Evolutionary conservation across 2,797 vertebrate species (phyloP).

Genomic region (Pangasius sanitwongsei): DNA sequence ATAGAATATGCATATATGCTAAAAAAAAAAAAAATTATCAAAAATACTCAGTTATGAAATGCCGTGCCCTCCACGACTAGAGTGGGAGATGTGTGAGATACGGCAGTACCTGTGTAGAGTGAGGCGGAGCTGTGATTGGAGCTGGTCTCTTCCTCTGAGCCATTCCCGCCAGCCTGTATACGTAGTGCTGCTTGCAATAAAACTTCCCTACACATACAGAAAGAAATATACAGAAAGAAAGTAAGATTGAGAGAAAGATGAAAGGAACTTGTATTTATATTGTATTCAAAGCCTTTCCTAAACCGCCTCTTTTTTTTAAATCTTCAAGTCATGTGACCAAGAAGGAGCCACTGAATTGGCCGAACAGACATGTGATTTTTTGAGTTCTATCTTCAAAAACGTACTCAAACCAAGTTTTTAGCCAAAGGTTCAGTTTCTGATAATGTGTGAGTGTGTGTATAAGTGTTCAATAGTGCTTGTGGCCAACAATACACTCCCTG

Average conservation of each 20-base stretch:
- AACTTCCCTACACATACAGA: constrained; percentile 82
- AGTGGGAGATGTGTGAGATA: neutral
- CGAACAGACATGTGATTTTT: neutral
- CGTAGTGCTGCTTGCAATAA: constrained; percentile 89
- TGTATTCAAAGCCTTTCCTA: neutral
- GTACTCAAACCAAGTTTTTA: neutral
- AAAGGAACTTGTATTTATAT: constrained; percentile 41
- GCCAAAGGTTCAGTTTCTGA: constrained; percentile 9
- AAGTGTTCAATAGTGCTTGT: constrained; percentile 44
- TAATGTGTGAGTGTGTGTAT: constrained; percentile 5
- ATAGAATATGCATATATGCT: neutral
- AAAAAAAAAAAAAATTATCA: neutral
- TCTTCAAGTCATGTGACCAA: constrained; percentile 35
- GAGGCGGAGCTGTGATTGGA: constrained; percentile 58
- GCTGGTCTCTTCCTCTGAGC: constrained; percentile 79
- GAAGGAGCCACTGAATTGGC: constrained; percentile 15
- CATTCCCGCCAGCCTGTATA: constrained; percentile 76
- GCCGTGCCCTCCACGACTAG: neutral
- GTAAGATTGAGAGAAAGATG: no score
- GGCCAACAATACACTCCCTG: constrained; percentile 79
- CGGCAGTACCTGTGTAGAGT: constrained; percentile 54
- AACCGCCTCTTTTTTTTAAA: constrained; percentile 53
- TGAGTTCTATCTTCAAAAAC: neutral
- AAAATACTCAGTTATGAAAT: neutral
- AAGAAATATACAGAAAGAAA: neutral